Percentiles rank a stretch among this genome's conserved stretches.
phyloP scores from a whole-genome alignment of 2,113 vertebrate genomes.

The Scomber japonicus region DNA sequence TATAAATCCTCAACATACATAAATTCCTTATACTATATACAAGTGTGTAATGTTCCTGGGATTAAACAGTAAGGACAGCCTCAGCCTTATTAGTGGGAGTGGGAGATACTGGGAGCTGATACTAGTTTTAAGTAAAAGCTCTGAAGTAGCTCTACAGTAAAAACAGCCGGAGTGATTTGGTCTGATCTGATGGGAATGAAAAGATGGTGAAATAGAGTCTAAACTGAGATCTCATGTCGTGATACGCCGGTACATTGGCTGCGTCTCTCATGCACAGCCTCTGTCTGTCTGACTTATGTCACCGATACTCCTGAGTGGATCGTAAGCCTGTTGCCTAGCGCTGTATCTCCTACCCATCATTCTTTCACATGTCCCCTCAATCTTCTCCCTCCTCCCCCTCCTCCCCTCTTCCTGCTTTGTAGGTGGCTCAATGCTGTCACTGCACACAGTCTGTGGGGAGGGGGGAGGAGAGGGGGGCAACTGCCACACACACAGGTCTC shows the following conservation, averaged over 20 bases:
- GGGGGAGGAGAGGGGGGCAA: neutral
- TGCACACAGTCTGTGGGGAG: constrained; percentile 33
- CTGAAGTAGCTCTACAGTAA: neutral
- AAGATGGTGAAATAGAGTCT: constrained; percentile 38
- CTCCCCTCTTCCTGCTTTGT: constrained; percentile 20
- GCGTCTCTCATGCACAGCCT: constrained; percentile 5
- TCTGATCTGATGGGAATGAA: constrained; percentile 17
- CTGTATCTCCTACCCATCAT: constrained; percentile 49
- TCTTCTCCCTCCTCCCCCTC: neutral
- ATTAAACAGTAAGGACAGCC: no score
- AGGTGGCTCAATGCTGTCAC: constrained; percentile 65
- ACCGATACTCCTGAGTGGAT: constrained; percentile 53
- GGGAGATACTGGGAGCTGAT: no score
- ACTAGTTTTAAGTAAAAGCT: neutral
- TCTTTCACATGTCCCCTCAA: constrained; percentile 31
- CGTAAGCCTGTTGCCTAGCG: constrained; percentile 47
- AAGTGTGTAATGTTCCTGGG: no score
- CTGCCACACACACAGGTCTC: constrained; percentile 50
- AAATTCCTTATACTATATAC: no score
- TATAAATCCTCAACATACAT: no score
- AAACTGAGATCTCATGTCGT: constrained; percentile 15
- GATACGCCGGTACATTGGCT: constrained; percentile 14
- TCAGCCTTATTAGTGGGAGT: no score
- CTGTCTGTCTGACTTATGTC: constrained; percentile 26
- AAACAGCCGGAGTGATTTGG: neutral